Percentiles rank a stretch among this genome's conserved stretches.
Conservation (phyloP, 2,797 vertebrate species). For the Chromobotia macracanthus region DNA sequence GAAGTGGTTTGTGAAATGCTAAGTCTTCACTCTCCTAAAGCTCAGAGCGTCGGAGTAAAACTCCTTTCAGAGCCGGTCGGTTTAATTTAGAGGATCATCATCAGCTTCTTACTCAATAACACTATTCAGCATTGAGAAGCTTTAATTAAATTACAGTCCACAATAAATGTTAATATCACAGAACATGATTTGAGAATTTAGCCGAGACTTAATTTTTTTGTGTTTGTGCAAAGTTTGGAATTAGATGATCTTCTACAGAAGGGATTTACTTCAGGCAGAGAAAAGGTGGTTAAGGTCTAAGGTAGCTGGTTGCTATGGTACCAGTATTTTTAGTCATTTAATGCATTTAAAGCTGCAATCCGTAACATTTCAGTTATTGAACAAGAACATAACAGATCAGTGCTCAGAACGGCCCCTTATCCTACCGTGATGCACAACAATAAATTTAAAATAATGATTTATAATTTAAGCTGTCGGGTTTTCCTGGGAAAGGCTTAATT, state of each 20-base stretch:
- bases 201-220: background rate
- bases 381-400: too few species aligned
- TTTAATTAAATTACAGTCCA: constrained; percentile 12
- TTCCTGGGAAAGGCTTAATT: too few species aligned
- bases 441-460: too few species aligned
- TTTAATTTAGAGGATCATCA: constrained; percentile 17
- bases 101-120: constrained; percentile 18
- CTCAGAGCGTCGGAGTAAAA: constrained; percentile 9
- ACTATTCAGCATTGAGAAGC: constrained; percentile 7
- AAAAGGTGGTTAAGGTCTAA: background rate
- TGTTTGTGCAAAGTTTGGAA: background rate
- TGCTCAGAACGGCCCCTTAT: too few species aligned
- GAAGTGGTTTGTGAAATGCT: constrained; percentile 15
- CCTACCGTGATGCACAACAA: too few species aligned
- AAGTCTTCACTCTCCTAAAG: constrained; percentile 29
- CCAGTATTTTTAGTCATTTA: constrained; percentile 11
- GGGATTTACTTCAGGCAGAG: background rate
- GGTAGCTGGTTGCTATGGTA: background rate
- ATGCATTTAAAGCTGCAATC: background rate
- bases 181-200: background rate
- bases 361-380: too few species aligned
- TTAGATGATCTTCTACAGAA: background rate
- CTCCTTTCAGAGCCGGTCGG: background rate
- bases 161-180: constrained; percentile 18
- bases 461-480: too few species aligned